Evolutionary conservation across 92 coral and sea anemone genomes (phyloP), one percentile per base, ranked within the genome.

Genomic region (Palythoa grandis): DNA sequence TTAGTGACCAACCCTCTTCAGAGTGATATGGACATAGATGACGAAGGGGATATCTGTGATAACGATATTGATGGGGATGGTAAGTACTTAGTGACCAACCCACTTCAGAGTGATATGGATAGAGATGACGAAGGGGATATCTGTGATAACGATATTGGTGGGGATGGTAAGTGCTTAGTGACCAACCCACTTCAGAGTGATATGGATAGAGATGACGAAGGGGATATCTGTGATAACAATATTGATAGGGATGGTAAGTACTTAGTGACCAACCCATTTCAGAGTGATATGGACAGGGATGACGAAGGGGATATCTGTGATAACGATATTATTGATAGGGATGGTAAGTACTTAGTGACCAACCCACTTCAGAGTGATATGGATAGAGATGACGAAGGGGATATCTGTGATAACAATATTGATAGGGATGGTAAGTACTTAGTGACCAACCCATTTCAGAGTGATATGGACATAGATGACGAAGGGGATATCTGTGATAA

Each of bases 51-150:
- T 71, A 85, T 67, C 0, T 96, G 99, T 61, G 99, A 96, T 74
- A 76, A 86, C 37, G 98, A 96, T 82, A 90, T 86, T 14, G 99
- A 96, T 77, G 98, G 98, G 16, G 99, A 96, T 74, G 99, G 99
- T 96, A 76, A 78, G 95, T 70, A 20, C n/a, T 29, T 24, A 14
- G 97, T 86, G 23, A 87, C 83, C 25, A 96, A 96, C 88, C 84
- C 91, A 22, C 79, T 90, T 35, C 99, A 96, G 77, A 71, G 91
- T 5, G 99, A 96, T 79, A 78, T 85, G 56, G 95, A 96, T 77
- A 84, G 87, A 35, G 99, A 96, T 73, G 99, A 95, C 9, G 70
- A 78, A 43, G 99, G 99, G 7, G 99, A 96, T 74, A 85, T 67
- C 0, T 96, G 99, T 61, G 99, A 96, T 74, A 76, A 86, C 37